Evolutionary conservation across 2,888 invertebrate species (phyloP), one percentile per base, ranked within the genome.

Genomic region (Crossocerus cetratus): DNA sequence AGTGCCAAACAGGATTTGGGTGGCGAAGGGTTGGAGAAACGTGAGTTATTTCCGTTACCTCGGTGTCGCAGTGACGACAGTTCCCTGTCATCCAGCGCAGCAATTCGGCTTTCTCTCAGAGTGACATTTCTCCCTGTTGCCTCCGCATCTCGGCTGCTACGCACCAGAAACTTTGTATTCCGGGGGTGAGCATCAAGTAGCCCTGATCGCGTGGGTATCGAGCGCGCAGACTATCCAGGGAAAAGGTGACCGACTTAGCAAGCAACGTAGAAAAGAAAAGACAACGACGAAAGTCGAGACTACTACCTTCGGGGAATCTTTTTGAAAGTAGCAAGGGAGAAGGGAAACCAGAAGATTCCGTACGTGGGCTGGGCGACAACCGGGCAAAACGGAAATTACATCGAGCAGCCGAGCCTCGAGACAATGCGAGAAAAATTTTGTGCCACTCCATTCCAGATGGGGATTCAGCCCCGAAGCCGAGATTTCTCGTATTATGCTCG

Each of bases 351-450:
- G 80, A 83, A 82, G 76, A 67, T 60, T 32, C n/a, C 32, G 80
- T 79, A 83, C 83, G 83, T 83, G 83, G 69, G 54, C 60, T 70
- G 83, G 76, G 83, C 80, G 72, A 74, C 72, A 83, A 83, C 70
- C 71, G 67, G 65, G 23, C 68, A 45, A 23, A 55, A 16, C 77
- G 77, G 76, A 82, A 80, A 81, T 81, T 81, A 81, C 67, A 72
- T 66, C 71, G 69, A 32, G 32, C 8, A 8, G n/a, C 32, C 32
- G 70, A 65, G 64, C 68, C 69, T 68, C 59, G 64, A 71, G 68
- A 76, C 75, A 75, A 74, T 77, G 72, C 65, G 44, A 57, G 75
- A 76, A 70, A 67, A 81, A 81, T 81, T 76, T 74, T 75, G 70
- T 61, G 54, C 68, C 65, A 32, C 23, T 14, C 21, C 53, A 72